Evolutionary conservation across 2,888 invertebrate genomes (phyloP).

Genomic region (Heliconius aoede): DNA sequence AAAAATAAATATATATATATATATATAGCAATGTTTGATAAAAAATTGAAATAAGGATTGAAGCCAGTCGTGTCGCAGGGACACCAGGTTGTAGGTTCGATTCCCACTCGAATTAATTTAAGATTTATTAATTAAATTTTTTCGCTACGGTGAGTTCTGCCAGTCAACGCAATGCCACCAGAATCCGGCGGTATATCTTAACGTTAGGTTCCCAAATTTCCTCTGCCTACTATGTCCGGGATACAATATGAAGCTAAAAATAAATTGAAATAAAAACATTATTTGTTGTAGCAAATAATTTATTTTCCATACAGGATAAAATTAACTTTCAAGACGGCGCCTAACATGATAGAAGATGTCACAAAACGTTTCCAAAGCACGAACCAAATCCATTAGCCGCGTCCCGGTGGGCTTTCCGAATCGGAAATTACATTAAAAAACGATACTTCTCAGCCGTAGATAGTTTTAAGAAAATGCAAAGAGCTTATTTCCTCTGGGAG

Average conservation of each 20-base stretch:
- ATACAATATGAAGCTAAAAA: no score
- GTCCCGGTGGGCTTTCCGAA: conserved; percentile 74
- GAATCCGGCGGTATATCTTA: no score
- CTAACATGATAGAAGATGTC: conserved; percentile 39
- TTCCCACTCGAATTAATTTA: no score
- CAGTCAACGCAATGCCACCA: no score
- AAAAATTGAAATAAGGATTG: no score
- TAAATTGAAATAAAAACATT: background rate
- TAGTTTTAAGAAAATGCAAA: conserved; percentile 62
- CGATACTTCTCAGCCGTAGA: conserved; percentile 74
- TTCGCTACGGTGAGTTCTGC: no score
- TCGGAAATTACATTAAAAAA: conserved; percentile 81
- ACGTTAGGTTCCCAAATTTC: no score
- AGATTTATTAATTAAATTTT: no score
- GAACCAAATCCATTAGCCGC: conserved; percentile 77
- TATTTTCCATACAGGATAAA: background rate
- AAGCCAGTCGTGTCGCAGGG: no score
- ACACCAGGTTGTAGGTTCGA: no score
- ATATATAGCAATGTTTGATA: background rate
- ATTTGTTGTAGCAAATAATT: background rate
- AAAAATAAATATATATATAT: background rate
- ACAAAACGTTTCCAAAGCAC: conserved; percentile 57
- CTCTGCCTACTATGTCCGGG: no score
- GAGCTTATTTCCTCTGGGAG: conserved; percentile 49
- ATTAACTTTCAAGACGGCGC: conserved; percentile 22